phyloP scores from a whole-genome alignment of 2,113 vertebrate species.

The Erythrolamprus reginae region DNA sequence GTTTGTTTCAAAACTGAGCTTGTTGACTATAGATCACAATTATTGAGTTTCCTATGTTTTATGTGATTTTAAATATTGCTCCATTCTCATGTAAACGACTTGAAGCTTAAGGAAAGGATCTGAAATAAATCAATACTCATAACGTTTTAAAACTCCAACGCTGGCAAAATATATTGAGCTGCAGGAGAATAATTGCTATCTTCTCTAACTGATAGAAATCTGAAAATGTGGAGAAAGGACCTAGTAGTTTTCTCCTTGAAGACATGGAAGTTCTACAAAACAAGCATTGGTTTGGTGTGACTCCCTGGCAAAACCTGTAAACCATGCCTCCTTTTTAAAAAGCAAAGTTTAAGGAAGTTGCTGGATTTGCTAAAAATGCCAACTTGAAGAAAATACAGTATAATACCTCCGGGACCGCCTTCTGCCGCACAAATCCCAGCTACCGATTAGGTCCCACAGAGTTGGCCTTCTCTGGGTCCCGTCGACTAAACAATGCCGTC shows the following conservation, averaged over 20 bases:
- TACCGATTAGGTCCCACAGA: too few species aligned
- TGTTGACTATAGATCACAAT: background rate
- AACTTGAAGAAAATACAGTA: background rate
- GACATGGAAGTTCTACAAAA: constrained; percentile 23
- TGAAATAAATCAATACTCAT: background rate
- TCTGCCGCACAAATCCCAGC: too few species aligned
- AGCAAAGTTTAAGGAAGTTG: background rate
- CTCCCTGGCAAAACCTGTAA: background rate
- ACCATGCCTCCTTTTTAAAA: too few species aligned
- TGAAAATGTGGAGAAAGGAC: constrained; percentile 31
- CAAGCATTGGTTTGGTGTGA: fast-evolving
- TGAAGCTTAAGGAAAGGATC: background rate
- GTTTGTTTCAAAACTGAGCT: background rate
- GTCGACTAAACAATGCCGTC: too few species aligned
- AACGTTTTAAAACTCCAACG: background rate
- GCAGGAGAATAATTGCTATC: background rate
- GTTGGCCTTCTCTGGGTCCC: too few species aligned
- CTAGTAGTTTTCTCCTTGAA: constrained; percentile 36
- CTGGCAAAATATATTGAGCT: constrained; percentile 1
- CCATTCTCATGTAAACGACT: background rate
- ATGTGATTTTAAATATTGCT: constrained; percentile 4
- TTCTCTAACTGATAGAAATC: constrained; percentile 31
- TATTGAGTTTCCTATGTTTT: background rate
- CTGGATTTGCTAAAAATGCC: background rate
- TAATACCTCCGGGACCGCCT: too few species aligned